Conservation (phyloP, 1,140 invertebrate genomes). For the Acyrthosiphon pisum region DNA sequence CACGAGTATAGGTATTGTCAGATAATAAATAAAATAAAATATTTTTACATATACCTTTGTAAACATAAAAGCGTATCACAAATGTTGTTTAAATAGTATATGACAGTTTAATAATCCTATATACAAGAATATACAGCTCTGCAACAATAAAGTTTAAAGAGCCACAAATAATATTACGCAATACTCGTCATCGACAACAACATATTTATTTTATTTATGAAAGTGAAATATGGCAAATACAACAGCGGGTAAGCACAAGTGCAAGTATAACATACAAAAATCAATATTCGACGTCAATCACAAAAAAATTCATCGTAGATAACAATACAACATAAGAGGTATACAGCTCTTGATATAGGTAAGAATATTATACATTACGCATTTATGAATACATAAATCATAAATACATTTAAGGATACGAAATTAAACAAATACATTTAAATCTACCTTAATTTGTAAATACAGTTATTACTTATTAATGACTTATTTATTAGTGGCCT, state of each 20-base stretch:
- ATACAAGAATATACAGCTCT: not conserved
- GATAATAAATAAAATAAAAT: not conserved
- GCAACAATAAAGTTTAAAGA: not conserved
- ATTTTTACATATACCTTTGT: not conserved
- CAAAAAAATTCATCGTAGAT: not conserved
- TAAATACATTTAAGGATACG: not conserved
- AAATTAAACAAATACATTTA: not conserved
- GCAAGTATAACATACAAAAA: not conserved
- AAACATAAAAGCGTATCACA: not conserved
- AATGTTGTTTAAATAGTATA: not conserved
- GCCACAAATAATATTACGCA: not conserved
- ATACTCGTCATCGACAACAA: not conserved
- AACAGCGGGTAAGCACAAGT: not conserved
- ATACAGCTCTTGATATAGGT: not conserved
- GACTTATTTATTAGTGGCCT: too few relatives aligned
- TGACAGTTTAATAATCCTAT: not conserved
- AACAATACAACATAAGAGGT: not conserved
- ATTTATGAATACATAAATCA: not conserved
- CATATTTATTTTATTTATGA: not conserved
- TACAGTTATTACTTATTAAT: not conserved
- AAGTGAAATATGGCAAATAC: not conserved
- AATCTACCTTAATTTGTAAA: not conserved
- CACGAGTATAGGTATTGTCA: not conserved
- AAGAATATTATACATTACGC: not conserved
- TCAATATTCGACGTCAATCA: not conserved